Evolutionary conservation across 2,113 vertebrate species (phyloP), one percentile per base, ranked within the genome.

Genomic region (Astatoreochromis straeleni): DNA sequence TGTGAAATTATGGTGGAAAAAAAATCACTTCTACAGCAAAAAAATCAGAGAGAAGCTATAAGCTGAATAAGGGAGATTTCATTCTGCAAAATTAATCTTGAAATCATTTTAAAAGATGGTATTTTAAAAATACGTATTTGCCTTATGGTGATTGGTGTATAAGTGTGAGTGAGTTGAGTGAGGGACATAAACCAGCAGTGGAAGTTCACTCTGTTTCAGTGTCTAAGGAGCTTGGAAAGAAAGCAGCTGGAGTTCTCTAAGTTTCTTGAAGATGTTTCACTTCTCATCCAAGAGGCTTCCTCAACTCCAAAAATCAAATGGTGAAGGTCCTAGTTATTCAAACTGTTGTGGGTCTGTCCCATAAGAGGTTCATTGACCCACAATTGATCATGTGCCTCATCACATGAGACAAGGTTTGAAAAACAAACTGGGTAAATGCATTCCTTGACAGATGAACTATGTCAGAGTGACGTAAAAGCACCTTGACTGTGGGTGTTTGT

Each of bases 351-450:
- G 8, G 17, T 51, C 17, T 51, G 17, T 51, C 47, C 47, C 47
- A 1, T 51, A 51, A 51, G 0, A 51, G 45, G 47, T 51, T 0
- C 8, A 1, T 51, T 51, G 0, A 51, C 47, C 8, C 8, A 51
- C 47, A 51, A 51, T 51, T 51, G 49, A 51, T 51, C 8, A 51
- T 51, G 4, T 51, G 17, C 47, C 47, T 51, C 17, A 51, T 51
- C 0, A 51, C 49, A 51, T n/a, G 49, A 51, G 8, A n/a, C 49
- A 0, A 51, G 49, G 5, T 53, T n/a, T 53, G 19, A n/a, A 53
- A 53, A 53, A 53, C 19, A 53, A 53, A 53, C 49, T 53, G 5
- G 49, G 49, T 53, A 10, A 53, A 53, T 53, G 1, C 49, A 1
- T 51, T 9, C 0, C 19, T 51, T 51, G 49, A 21, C 19, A 53